Percentiles rank a stretch among this genome's conserved stretches.
Evolutionary conservation across 2,113 vertebrate genomes (phyloP).

Genomic region (Heterotis niloticus): DNA sequence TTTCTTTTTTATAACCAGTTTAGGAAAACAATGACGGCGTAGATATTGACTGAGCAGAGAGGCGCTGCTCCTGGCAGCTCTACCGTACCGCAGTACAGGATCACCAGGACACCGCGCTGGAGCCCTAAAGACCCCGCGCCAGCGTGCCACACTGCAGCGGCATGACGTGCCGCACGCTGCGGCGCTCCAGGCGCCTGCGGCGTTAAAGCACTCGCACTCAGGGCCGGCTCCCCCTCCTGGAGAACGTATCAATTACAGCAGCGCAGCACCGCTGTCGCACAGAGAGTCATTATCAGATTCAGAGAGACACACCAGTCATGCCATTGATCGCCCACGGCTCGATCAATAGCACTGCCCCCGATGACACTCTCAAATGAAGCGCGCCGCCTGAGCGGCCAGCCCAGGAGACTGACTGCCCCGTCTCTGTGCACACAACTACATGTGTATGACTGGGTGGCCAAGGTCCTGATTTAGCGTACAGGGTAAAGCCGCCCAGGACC

Average conservation of each 20-base stretch:
- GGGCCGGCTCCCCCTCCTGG: slow-evolving; percentile 30
- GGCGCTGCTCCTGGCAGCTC: slow-evolving; percentile 38
- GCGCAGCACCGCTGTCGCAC: slow-evolving; percentile 64
- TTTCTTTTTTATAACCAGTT: slow-evolving; percentile 67
- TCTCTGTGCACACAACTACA: background rate
- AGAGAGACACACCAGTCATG: slow-evolving; percentile 65
- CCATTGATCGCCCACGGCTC: slow-evolving; percentile 70
- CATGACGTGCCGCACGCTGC: background rate
- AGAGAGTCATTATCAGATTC: slow-evolving; percentile 76
- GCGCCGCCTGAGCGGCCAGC: slow-evolving; percentile 45
- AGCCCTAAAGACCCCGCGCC: background rate
- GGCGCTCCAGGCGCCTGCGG: background rate
- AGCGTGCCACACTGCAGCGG: background rate
- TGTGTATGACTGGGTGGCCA: background rate
- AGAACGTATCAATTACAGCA: slow-evolving; percentile 70
- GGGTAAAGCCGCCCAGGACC: background rate
- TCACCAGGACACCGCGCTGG: background rate
- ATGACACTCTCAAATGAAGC: slow-evolving; percentile 65
- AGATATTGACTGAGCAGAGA: slow-evolving; percentile 57
- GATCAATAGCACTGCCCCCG: slow-evolving; percentile 69
- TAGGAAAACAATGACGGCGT: slow-evolving; percentile 72
- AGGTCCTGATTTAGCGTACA: background rate
- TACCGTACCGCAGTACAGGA: background rate
- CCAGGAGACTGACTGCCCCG: slow-evolving; percentile 46
- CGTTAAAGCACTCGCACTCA: slow-evolving; percentile 16